Conservation (phyloP, 2,113 vertebrate species). For the Microcebus lehilahytsara region DNA sequence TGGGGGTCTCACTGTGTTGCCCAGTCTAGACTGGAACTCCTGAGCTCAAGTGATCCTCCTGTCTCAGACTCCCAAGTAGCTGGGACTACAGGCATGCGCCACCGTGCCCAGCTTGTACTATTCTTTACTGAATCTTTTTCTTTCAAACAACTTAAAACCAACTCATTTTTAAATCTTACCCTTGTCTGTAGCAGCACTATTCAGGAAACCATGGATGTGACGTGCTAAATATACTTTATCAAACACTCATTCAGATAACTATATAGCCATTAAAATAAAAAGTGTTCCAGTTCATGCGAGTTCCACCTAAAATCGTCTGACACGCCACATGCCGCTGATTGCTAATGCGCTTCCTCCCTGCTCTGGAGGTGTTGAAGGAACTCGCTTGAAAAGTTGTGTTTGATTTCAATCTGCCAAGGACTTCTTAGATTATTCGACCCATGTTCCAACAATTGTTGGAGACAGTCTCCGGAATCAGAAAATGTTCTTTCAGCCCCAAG, state of each 20-base stretch:
- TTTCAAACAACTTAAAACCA: neutral
- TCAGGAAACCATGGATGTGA: neutral
- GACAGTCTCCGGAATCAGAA: neutral
- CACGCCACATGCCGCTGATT: fast-evolving
- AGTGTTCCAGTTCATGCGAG: neutral
- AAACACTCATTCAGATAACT: neutral
- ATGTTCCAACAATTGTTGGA: neutral
- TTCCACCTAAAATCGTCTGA: neutral
- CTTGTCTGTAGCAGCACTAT: neutral
- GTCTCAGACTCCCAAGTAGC: neutral
- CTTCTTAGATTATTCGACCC: neutral
- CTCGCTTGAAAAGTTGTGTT: neutral
- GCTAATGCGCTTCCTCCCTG: fast-evolving
- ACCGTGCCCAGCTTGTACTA: neutral
- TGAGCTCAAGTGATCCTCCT: neutral
- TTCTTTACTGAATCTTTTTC: neutral
- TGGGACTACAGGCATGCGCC: neutral
- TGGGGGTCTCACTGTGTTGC: neutral
- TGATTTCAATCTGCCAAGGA: neutral
- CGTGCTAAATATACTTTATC: neutral
- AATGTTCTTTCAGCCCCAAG: neutral
- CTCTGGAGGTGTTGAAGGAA: neutral
- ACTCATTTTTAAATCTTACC: neutral
- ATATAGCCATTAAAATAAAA: neutral
- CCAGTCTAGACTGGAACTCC: neutral